phyloP scores from a whole-genome alignment of 2,888 invertebrate genomes.

The Pandemis cinnamomeana region DNA sequence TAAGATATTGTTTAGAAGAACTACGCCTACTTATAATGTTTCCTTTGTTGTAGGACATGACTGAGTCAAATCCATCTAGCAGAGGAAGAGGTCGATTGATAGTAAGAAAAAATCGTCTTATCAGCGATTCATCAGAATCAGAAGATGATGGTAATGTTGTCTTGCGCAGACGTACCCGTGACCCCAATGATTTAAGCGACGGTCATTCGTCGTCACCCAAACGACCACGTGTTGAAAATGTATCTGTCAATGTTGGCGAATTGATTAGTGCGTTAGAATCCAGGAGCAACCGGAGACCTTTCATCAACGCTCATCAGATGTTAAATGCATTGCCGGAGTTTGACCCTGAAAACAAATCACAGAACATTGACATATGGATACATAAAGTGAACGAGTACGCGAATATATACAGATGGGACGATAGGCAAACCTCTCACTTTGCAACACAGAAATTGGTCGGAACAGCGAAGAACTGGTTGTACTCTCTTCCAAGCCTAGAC shows the following conservation, averaged over 20 bases:
- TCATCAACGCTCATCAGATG: constrained; percentile 7
- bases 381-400: constrained; percentile 1
- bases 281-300: constrained; percentile 1
- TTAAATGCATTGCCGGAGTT: constrained; percentile 10
- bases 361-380: constrained; percentile 8
- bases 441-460: constrained; percentile 7
- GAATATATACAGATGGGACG: constrained; percentile 1
- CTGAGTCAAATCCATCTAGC: background rate
- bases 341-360: constrained; percentile 2
- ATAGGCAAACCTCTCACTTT: constrained; percentile 8
- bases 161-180: background rate
- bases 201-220: background rate
- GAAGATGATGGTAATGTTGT: background rate
- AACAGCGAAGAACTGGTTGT: constrained; percentile 10
- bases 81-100: background rate
- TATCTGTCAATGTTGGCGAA: background rate
- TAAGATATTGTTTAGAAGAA: too few species aligned
- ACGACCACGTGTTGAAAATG: background rate
- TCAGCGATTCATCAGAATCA: background rate
- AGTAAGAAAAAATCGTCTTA: background rate
- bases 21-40: background rate
- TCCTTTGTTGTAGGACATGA: background rate
- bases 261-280: constrained; percentile 3
- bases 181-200: background rate
- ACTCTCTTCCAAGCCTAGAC: background rate